A percentile compares a stretch with the other conserved stretches of the same genome.
These are phyloP conservation scores for Enoplosus armatus DNA, from an alignment of 2,797 vertebrate species.

Conservation along the genomic window DNA sequence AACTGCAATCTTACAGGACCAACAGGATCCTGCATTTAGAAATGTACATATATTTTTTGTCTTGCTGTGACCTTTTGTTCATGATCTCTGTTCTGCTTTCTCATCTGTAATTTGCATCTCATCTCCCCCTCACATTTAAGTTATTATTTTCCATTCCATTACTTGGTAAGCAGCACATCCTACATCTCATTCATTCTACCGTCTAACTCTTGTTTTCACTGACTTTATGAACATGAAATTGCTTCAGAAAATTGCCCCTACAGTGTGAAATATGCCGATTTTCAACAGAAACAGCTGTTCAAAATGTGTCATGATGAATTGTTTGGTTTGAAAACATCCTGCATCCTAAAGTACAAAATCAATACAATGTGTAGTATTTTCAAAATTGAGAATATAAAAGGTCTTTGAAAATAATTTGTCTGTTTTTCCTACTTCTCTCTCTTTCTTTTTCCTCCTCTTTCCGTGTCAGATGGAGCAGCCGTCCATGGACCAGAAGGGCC, in stretches of 20 bases:
- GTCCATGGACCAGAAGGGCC: constrained; percentile 97
- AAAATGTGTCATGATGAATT: neutral
- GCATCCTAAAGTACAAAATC: neutral
- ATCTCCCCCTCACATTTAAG: neutral
- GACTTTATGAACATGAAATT: constrained; percentile 20
- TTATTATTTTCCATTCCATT: constrained; percentile 23
- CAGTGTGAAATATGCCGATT: neutral
- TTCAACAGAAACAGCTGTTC: constrained; percentile 11
- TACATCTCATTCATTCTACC: constrained; percentile 28
- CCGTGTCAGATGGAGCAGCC: constrained; percentile 95
- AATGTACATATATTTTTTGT: neutral
- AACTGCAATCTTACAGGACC: neutral
- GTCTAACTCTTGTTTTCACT: constrained; percentile 18
- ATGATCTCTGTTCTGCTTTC: constrained; percentile 22
- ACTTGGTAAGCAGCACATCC: constrained; percentile 3
- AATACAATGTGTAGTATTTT: neutral
- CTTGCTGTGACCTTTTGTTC: neutral
- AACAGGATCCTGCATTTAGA: neutral
- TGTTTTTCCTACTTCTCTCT: neutral
- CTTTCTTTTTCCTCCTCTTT: neutral
- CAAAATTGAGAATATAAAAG: constrained; percentile 1
- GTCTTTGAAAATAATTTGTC: neutral
- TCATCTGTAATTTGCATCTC: constrained; percentile 15
- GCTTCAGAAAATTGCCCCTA: neutral
- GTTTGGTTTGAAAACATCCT: constrained; percentile 10